These are phyloP conservation scores for Anser brachyrhynchus DNA, from an alignment of 2,113 vertebrate species.

Conservation along the genomic window DNA sequence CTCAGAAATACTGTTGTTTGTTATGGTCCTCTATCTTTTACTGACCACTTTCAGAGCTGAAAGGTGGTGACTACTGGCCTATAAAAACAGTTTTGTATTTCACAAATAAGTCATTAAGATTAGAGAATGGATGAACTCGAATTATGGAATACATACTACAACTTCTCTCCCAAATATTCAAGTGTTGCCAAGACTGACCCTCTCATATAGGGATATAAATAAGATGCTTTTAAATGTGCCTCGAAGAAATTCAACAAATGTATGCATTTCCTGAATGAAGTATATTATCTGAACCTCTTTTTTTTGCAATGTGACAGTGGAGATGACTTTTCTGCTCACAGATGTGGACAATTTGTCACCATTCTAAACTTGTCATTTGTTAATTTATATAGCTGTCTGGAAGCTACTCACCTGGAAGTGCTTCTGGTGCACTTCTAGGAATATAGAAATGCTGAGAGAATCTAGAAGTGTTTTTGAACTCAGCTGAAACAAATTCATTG, in stretches of 20 bases:
- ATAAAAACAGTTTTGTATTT: neutral
- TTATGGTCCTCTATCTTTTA: neutral
- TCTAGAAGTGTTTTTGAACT: neutral
- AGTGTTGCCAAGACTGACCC: fast-evolving
- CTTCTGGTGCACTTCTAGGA: neutral
- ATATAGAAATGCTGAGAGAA: neutral
- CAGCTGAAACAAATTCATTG: neutral
- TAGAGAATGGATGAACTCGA: neutral
- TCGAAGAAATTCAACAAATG: neutral
- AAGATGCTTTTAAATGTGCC: neutral
- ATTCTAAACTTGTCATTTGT: neutral
- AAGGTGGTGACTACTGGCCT: neutral
- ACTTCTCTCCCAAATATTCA: neutral
- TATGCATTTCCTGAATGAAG: neutral
- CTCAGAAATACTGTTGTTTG: neutral
- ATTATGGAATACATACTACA: neutral
- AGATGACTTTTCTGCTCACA: neutral
- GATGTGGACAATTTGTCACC: neutral
- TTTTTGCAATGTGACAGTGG: neutral
- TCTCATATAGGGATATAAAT: neutral
- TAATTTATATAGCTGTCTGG: neutral
- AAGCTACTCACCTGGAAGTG: neutral
- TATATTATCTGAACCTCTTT: neutral
- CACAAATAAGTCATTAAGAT: neutral
- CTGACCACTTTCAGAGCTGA: neutral